Conservation (phyloP, 2,797 vertebrate species). For the Phoebastria nigripes region DNA sequence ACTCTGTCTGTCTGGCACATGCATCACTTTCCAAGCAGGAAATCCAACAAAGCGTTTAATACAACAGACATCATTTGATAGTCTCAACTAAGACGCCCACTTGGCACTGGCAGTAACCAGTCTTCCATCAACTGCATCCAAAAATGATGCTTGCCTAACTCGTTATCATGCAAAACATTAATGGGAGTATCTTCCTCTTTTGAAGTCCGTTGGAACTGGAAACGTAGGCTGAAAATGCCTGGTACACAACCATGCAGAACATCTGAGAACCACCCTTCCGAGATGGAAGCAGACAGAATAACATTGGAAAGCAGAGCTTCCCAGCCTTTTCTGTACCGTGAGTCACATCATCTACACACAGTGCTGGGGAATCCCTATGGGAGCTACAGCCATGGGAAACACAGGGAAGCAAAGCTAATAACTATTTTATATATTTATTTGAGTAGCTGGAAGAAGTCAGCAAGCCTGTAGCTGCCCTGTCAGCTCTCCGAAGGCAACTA, state of each 20-base stretch:
- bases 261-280: constrained; percentile 6
- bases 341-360: not conserved
- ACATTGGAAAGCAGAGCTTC: not conserved
- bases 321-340: not conserved
- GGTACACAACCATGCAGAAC: not conserved
- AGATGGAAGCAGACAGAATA: not conserved
- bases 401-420: not conserved
- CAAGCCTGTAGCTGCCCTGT: not conserved
- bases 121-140: constrained; percentile 31
- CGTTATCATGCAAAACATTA: constrained; percentile 57
- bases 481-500: not conserved
- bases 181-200: constrained; percentile 54
- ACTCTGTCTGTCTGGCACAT: constrained; percentile 38
- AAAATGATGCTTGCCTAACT: constrained; percentile 34
- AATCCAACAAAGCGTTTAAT: constrained; percentile 51
- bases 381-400: not conserved
- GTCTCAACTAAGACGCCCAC: constrained; percentile 32
- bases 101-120: constrained; percentile 45
- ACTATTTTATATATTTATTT: not conserved
- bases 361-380: not conserved
- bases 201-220: constrained; percentile 7
- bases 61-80: constrained; percentile 58
- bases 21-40: constrained; percentile 50
- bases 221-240: not conserved
- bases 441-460: not conserved